Evolutionary conservation across 2,888 invertebrate genomes (phyloP).

Genomic region (Pyrgus malvae): DNA sequence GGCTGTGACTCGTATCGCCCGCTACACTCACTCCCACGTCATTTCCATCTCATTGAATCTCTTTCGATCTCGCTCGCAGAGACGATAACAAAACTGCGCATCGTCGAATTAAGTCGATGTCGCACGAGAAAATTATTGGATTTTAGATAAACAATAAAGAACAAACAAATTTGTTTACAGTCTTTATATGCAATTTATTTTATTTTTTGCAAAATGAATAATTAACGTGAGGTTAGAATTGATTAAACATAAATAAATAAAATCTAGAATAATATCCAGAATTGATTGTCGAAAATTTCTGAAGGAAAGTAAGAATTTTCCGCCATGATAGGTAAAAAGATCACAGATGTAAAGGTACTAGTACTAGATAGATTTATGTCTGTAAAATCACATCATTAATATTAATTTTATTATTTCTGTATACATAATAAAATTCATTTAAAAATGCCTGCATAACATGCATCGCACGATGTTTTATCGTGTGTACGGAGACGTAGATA

Average conservation of each 20-base stretch:
- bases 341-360: too few relatives aligned
- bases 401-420: too few relatives aligned
- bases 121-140: conserved; percentile 51
- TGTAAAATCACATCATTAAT: too few relatives aligned
- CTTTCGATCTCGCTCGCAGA: conserved; percentile 66
- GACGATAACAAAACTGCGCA: conserved; percentile 54
- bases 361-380: too few relatives aligned
- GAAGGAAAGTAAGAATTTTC: too few relatives aligned
- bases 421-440: too few relatives aligned
- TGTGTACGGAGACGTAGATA: conserved; percentile 58
- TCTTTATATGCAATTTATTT: not conserved
- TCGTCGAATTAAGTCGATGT: conserved; percentile 59
- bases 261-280: too few relatives aligned
- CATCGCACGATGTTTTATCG: conserved; percentile 27
- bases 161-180: conserved; percentile 33
- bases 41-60: conserved; percentile 51
- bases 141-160: conserved; percentile 35
- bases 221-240: too few relatives aligned
- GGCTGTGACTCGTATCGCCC: conserved; percentile 54
- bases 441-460: not conserved
- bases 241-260: too few relatives aligned
- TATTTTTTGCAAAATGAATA: not conserved
- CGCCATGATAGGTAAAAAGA: too few relatives aligned
- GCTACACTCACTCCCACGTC: conserved; percentile 66
- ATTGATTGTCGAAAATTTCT: too few relatives aligned